phyloP scores from a whole-genome alignment of 2,888 invertebrate genomes.

The Acrobasis repandana region DNA sequence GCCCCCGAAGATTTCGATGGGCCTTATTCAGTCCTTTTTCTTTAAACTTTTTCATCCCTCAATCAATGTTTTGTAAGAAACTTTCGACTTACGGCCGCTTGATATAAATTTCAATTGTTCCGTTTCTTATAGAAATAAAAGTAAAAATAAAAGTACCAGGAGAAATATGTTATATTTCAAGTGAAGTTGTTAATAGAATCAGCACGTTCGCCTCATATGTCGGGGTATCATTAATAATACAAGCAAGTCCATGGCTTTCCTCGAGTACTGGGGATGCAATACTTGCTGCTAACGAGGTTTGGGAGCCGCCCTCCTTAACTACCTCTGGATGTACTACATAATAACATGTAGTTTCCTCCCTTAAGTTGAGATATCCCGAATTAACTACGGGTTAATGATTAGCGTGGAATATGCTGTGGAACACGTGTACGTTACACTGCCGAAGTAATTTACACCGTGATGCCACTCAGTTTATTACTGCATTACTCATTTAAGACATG shows the following conservation, averaged over 20 bases:
- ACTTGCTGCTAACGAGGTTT: constrained; percentile 56
- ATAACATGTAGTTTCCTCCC: constrained; percentile 29
- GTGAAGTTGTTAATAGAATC: constrained; percentile 13
- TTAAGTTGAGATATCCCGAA: constrained; percentile 30
- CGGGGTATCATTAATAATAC: constrained; percentile 45
- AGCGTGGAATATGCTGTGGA: constrained; percentile 18
- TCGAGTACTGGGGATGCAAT: constrained; percentile 45
- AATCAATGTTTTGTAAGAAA: constrained; percentile 33
- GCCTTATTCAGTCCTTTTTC: constrained; percentile 54
- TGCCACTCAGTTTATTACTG: constrained; percentile 18
- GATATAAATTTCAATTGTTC: constrained; percentile 30
- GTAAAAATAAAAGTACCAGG: constrained; percentile 20
- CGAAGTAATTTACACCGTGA: constrained; percentile 20
- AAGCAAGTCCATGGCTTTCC: constrained; percentile 39
- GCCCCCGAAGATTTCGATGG: constrained; percentile 56
- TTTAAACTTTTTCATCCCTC: constrained; percentile 35
- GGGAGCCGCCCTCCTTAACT: constrained; percentile 36
- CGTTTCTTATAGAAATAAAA: constrained; percentile 14
- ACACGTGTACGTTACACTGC: constrained; percentile 22
- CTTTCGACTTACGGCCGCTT: constrained; percentile 24
- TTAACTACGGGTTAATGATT: constrained; percentile 25
- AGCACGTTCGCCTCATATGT: constrained; percentile 5
- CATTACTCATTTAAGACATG: constrained; percentile 13
- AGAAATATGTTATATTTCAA: background rate
- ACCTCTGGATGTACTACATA: constrained; percentile 29